phyloP scores from a whole-genome alignment of 2,888 invertebrate species.

The Acrobasis suavella region DNA sequence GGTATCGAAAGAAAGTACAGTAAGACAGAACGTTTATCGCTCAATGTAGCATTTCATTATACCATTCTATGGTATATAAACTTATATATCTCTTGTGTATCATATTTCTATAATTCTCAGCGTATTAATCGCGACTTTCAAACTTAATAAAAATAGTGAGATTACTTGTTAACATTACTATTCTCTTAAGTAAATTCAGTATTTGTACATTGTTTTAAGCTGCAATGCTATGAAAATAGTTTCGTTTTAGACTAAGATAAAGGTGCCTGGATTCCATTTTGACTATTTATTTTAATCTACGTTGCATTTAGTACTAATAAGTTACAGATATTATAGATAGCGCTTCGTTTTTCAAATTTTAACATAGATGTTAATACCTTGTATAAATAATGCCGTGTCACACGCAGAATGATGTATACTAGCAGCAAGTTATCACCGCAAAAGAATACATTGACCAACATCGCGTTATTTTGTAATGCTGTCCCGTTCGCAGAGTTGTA shows the following conservation, averaged over 20 bases:
- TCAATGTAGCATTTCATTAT: slow-evolving; percentile 24
- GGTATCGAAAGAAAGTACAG: slow-evolving; percentile 22
- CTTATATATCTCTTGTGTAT: not conserved
- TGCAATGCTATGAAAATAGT: slow-evolving; percentile 4
- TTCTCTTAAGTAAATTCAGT: not conserved
- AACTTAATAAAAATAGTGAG: slow-evolving; percentile 37
- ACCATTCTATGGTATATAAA: not conserved
- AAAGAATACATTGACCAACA: too few species aligned
- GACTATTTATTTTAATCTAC: slow-evolving; percentile 39
- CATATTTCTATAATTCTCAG: slow-evolving; percentile 10
- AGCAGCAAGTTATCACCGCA: too few species aligned
- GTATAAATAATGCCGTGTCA: slow-evolving; percentile 23
- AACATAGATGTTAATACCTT: slow-evolving; percentile 27
- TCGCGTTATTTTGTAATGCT: too few species aligned
- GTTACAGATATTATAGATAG: slow-evolving; percentile 35
- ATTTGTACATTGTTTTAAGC: not conserved
- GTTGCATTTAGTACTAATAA: slow-evolving; percentile 48
- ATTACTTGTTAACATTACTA: slow-evolving; percentile 25
- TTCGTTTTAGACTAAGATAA: slow-evolving; percentile 65
- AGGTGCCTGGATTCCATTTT: slow-evolving; percentile 66
- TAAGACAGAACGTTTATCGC: slow-evolving; percentile 9
- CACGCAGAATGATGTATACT: slow-evolving; percentile 15
- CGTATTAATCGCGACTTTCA: slow-evolving; percentile 27
- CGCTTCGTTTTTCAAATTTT: slow-evolving; percentile 29
- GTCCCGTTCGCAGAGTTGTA: too few species aligned